Conservation (phyloP, 2,113 vertebrate species). For the Ctenodactylus gundi region DNA sequence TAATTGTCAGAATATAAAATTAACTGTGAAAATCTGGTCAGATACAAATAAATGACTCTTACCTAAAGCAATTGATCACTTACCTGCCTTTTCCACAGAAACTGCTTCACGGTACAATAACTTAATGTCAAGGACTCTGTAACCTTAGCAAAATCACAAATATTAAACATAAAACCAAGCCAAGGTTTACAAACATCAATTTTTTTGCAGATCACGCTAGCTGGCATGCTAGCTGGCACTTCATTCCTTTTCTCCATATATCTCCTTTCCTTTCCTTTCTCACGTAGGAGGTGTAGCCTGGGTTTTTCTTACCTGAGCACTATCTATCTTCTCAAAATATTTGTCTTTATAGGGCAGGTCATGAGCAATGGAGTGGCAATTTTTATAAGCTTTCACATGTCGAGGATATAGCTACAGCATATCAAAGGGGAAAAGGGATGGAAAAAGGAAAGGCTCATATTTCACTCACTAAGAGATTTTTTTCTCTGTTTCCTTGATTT, state of each 20-base stretch:
- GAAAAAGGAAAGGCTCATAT: background rate
- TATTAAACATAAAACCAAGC: conserved; percentile 39
- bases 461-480: conserved; percentile 16
- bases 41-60: conserved; percentile 33
- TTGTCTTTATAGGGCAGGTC: conserved; percentile 34
- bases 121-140: background rate
- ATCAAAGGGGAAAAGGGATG: background rate
- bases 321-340: conserved; percentile 40
- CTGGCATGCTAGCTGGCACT: background rate
- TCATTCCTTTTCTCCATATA: background rate
- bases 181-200: conserved; percentile 36
- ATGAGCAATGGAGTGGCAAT: conserved; percentile 18
- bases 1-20: conserved; percentile 68
- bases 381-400: background rate
- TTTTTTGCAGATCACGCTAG: conserved; percentile 4
- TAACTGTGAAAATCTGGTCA: conserved; percentile 50
- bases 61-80: conserved; percentile 15
- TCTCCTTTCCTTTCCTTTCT: background rate
- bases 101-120: background rate
- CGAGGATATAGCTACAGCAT: background rate
- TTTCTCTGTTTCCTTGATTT: conserved; percentile 40
- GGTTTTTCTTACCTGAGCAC: conserved; percentile 18
- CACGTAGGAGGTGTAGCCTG: background rate
- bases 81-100: conserved; percentile 6
- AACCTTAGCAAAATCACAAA: conserved; percentile 38